Base-by-base conservation (phyloP, 2,888 invertebrate species). In the Tanytarsus gracilentus region DNA sequence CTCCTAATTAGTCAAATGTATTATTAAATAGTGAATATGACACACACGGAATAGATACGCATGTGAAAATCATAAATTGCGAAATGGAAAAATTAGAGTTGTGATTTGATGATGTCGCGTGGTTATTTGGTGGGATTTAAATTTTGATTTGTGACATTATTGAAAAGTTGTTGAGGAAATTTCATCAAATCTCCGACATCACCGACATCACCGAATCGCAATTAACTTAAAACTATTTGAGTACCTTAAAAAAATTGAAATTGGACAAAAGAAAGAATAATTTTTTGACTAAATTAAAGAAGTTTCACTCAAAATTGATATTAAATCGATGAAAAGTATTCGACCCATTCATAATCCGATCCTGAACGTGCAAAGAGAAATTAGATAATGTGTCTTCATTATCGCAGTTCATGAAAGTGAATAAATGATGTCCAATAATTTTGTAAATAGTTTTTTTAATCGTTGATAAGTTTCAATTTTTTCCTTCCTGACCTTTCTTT, bases 1-100 rank as follows among this genome's bases (percentile, higher is more conserved):
- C 60, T 60, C 58, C 18, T 48, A 48, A 27, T 40, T 58, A 58
- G 58, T 58, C 49, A 60, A 60, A 60, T 60, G 59, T 59, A 59
- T 59, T 59, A 59, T 18, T 59, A 49, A 48, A 49, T 52, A 52
- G 52, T 33, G 11, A 18, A 30, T 52, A 25, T 49, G 25, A 59
- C 18, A 49, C 39, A 29, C 29, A 11, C 44, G 44, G 23, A 7
- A n/a, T 23, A 23, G 44, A 44, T 33, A n/a, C 9, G 36, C n/a
- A 36, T 36, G 16, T 14, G 14, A 3, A 33, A n/a, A n/a, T n/a
- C 8, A 40, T 18, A 40, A 40, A 40, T 40, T 40, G 9, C 9
- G 21, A 40, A 40, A 21, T 23, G 21, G 23, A 3, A 21, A n/a
- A 40, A 23, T 23, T 23, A 44, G 21, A 40, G n/a, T n/a, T n/a